Evolutionary conservation across 2,113 vertebrate species (phyloP).

Genomic region (Propithecus coquereli): DNA sequence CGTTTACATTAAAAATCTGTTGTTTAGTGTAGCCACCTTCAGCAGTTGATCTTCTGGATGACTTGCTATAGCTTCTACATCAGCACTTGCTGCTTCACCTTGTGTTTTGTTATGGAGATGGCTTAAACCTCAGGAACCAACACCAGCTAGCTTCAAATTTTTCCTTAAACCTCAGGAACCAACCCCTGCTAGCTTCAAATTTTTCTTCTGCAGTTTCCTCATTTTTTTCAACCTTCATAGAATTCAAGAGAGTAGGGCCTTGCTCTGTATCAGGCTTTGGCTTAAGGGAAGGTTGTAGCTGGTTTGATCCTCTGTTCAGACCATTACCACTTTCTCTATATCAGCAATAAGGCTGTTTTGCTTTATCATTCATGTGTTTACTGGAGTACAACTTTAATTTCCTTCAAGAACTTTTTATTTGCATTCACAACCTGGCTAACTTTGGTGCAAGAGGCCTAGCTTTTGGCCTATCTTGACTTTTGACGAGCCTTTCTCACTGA

Average conservation of each 20-base stretch:
- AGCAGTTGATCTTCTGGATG: background rate
- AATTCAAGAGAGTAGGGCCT: background rate
- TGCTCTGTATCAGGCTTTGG: background rate
- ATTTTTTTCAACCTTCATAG: background rate
- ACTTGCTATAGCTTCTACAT: background rate
- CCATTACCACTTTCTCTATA: background rate
- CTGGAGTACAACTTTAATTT: background rate
- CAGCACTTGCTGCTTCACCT: background rate
- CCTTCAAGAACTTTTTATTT: background rate
- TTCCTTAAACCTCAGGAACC: background rate
- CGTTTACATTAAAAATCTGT: background rate
- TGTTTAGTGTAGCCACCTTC: background rate
- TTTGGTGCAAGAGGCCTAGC: background rate
- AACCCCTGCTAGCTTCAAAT: background rate
- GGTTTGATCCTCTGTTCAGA: background rate
- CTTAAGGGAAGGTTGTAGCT: background rate
- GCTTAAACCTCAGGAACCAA: background rate
- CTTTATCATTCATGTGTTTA: background rate
- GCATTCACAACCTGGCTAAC: background rate
- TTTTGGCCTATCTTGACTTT: background rate
- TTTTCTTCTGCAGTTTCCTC: background rate
- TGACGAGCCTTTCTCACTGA: background rate
- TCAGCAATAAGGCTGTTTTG: background rate
- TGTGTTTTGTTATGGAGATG: background rate
- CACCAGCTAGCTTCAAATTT: background rate